Base-by-base conservation (phyloP, 2,888 invertebrate genomes). In the Octodonta nipae region DNA sequence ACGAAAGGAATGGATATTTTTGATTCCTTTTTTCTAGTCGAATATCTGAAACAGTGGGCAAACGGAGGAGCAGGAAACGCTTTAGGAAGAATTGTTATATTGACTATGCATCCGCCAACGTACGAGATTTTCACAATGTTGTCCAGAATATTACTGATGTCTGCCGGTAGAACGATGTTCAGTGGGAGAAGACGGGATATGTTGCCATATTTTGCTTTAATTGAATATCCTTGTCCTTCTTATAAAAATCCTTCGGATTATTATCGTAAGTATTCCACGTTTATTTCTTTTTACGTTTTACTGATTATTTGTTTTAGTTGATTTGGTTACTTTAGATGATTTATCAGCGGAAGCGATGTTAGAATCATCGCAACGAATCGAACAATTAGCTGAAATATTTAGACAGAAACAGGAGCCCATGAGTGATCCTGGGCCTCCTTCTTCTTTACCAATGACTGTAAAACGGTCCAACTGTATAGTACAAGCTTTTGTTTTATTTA, bases 211-310 rank as follows among this genome's bases (percentile, higher is more conserved):
- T 93, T 93, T 65, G 84, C 67, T 4, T 55, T 67, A 38, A 75
- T 79, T 4, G 91, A 92, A 53, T 93, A 89, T 65, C 91, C 92
- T 2, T 93, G 92, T 60, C 93, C 93, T 8, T 84, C 89, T 1
- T 92, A 85, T 60, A 93, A 93, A 63, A 93, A 93, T 57, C 92
- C 92, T 30, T 89, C 91, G 1, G 93, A 93, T 66, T 93, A 93
- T 59, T 93, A 93, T 58, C 69, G 86, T 87, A 65, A 76, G 81
- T 71, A 15, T 7, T 27, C 12, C 16, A n/a, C n/a, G n/a, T n/a
- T n/a, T n/a, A n/a, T n/a, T n/a, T n/a, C n/a, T 14, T 6, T 1
- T 13, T 22, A 5, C 24, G 4, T 11, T 10, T 11, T 12, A 13
- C 7, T 16, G 15, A 11, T 15, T 15, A 30, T 35, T 16, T 20